Evolutionary conservation across 2,113 vertebrate species (phyloP).

Genomic region (Oenanthe melanoleuca): DNA sequence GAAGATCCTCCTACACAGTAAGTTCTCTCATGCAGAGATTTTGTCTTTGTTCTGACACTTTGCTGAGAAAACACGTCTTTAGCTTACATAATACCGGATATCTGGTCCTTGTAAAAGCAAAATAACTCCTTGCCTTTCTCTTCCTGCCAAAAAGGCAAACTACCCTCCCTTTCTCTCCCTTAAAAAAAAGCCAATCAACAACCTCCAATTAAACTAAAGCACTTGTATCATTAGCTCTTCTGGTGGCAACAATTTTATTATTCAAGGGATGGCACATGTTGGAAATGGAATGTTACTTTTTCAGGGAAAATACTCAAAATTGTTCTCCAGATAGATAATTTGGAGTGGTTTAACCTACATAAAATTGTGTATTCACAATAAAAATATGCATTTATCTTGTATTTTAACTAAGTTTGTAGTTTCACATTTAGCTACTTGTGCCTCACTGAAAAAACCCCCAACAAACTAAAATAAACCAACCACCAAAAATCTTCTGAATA

Average conservation of each 20-base stretch:
- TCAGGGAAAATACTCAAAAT: neutral
- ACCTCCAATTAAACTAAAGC: neutral
- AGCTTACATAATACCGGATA: neutral
- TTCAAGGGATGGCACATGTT: neutral
- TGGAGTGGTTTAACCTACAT: neutral
- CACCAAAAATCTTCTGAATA: neutral
- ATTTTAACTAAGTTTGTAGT: neutral
- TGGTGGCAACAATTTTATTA: neutral
- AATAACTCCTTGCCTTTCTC: constrained; percentile 2
- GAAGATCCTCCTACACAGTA: constrained; percentile 45
- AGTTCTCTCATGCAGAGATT: constrained; percentile 27
- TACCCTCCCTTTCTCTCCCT: neutral
- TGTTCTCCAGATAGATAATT: neutral
- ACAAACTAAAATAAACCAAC: neutral
- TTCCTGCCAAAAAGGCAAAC: constrained; percentile 22
- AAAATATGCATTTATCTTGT: neutral
- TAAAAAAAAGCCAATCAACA: neutral
- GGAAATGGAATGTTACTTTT: neutral
- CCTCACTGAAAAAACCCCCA: neutral
- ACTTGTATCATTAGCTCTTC: neutral
- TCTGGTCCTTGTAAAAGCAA: constrained; percentile 6
- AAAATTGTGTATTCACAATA: neutral
- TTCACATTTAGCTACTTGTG: neutral
- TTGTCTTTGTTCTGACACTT: constrained; percentile 31
- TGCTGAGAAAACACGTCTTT: constrained; percentile 9